Evolutionary conservation across 2,888 invertebrate genomes (phyloP).

Genomic region (Taenaris catops): DNA sequence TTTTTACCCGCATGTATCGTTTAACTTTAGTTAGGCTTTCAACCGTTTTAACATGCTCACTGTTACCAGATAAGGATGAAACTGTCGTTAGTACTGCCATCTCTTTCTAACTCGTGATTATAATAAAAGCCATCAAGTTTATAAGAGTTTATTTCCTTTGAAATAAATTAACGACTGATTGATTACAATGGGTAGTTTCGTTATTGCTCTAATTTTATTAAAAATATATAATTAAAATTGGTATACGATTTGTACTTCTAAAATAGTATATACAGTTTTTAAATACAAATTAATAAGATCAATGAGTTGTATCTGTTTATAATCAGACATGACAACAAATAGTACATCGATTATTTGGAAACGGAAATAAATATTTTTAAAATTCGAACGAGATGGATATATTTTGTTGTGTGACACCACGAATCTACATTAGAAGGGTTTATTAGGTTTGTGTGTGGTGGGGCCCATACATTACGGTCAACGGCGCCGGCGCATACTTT

Average conservation of each 20-base stretch:
- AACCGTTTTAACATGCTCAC: constrained; percentile 42
- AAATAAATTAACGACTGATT: no score
- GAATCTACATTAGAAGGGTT: constrained; percentile 45
- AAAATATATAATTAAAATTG: no score
- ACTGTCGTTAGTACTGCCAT: constrained; percentile 38
- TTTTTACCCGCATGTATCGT: constrained; percentile 65
- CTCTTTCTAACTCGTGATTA: constrained; percentile 42
- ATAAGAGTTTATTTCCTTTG: neutral
- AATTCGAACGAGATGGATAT: constrained; percentile 43
- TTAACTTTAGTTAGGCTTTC: constrained; percentile 52
- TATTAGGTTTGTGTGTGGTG: constrained; percentile 62
- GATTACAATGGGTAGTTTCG: no score
- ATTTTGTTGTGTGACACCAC: constrained; percentile 40
- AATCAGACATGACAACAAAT: no score
- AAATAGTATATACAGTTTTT: no score
- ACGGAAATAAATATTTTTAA: no score
- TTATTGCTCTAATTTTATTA: no score
- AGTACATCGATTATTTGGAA: no score
- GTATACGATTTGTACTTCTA: no score
- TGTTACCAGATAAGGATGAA: constrained; percentile 38
- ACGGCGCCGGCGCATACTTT: constrained; percentile 64
- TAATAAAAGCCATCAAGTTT: constrained; percentile 6
- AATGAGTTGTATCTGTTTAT: no score
- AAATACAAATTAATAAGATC: no score
- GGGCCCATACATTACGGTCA: constrained; percentile 63